Evolutionary conservation across 2,797 vertebrate species (phyloP).

Genomic region (Poliocrania exsul): DNA sequence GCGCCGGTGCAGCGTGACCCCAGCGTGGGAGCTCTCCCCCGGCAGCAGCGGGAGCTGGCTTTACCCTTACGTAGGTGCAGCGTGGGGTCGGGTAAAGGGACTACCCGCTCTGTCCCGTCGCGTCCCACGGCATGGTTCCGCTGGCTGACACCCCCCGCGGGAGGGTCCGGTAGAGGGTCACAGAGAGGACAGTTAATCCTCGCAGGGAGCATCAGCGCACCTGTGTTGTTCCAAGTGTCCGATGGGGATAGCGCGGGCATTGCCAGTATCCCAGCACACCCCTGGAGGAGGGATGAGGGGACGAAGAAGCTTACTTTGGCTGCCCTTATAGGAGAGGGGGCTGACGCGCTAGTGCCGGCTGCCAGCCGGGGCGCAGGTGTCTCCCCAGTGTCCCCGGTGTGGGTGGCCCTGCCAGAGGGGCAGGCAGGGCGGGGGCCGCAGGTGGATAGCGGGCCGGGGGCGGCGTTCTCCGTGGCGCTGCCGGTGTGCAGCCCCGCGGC

Average conservation of each 20-base stretch:
- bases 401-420: not conserved
- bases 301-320: not conserved
- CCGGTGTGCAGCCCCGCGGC: not conserved
- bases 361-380: not conserved
- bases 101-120: not conserved
- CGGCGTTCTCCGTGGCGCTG: not conserved
- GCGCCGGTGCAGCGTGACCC: not conserved
- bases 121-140: not conserved
- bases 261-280: not conserved
- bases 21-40: no score
- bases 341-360: not conserved
- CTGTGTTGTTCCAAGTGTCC: not conserved
- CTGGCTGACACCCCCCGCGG: not conserved
- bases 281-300: no score
- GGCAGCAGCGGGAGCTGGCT: not conserved
- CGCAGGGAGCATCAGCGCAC: not conserved
- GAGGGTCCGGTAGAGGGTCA: not conserved
- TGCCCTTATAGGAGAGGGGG: not conserved
- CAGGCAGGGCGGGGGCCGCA: not conserved
- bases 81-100: not conserved
- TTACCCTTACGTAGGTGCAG: not conserved
- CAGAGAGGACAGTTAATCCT: not conserved
- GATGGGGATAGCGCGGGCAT: not conserved
- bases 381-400: not conserved
- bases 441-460: not conserved